phyloP scores from a whole-genome alignment of 2,888 invertebrate genomes.

The Druceiella hillmani region DNA sequence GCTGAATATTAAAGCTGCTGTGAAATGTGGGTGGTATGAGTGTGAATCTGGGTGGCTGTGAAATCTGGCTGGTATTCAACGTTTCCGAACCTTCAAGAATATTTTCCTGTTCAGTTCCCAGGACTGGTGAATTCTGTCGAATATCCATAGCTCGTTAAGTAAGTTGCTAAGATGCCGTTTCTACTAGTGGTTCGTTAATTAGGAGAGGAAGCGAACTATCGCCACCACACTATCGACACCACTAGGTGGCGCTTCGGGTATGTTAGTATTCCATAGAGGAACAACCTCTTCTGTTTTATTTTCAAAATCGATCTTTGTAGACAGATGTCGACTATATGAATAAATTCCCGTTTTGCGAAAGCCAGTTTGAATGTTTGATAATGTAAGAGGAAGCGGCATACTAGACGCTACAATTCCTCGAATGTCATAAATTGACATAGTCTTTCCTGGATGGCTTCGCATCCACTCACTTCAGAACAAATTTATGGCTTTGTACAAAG shows the following conservation, averaged over 20 bases:
- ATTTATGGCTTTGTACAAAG: too few relatives aligned
- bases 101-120: too few relatives aligned
- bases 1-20: background rate
- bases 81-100: too few relatives aligned
- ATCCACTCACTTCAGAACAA: too few relatives aligned
- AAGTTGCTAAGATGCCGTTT: background rate
- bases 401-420: conserved; percentile 2
- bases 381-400: background rate
- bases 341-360: conserved; percentile 4
- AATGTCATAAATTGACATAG: conserved; percentile 1
- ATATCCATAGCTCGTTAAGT: too few relatives aligned
- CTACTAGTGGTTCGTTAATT: background rate
- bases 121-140: too few relatives aligned
- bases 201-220: background rate
- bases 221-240: background rate
- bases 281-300: too few relatives aligned
- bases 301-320: conserved; percentile 1
- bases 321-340: conserved; percentile 1
- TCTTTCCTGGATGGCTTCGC: conserved; percentile 2
- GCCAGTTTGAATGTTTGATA: conserved; percentile 1
- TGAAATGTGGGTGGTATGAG: too few relatives aligned
- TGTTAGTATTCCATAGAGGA: background rate
- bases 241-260: background rate
- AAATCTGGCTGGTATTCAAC: too few relatives aligned
- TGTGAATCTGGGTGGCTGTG: too few relatives aligned